phyloP scores from a whole-genome alignment of 2,113 vertebrate genomes.

The Callocephalon fimbriatum region DNA sequence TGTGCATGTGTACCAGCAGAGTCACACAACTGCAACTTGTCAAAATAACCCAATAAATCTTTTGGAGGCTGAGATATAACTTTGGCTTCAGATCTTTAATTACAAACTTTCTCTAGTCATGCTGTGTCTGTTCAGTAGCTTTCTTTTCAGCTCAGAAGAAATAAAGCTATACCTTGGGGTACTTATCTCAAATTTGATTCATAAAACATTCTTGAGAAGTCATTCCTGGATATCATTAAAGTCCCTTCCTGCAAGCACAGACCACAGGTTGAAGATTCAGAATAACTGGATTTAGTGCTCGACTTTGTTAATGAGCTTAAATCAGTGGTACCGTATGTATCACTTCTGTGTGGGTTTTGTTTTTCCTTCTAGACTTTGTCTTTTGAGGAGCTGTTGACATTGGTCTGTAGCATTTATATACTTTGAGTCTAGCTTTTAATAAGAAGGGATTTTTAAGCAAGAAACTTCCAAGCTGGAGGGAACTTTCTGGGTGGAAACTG shows the following conservation, averaged over 20 bases:
- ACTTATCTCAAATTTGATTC: not conserved
- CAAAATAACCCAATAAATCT: not conserved
- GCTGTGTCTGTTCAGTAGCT: not conserved
- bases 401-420: not conserved
- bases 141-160: not conserved
- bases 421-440: not conserved
- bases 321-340: not conserved
- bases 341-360: fast-evolving
- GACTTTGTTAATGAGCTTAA: not conserved
- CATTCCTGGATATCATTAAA: not conserved
- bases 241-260: not conserved
- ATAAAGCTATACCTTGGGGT: not conserved
- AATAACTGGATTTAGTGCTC: not conserved
- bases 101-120: not conserved
- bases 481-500: not conserved
- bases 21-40: not conserved
- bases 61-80: not conserved
- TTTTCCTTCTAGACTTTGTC: not conserved
- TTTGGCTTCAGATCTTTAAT: not conserved
- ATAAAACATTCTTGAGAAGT: not conserved
- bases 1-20: not conserved
- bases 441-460: not conserved
- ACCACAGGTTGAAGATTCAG: not conserved
- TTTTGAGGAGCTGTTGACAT: not conserved
- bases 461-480: not conserved